These are phyloP conservation scores for Bombus ignitus DNA, from an alignment of 1,140 invertebrate genomes.

Conservation along the genomic window DNA sequence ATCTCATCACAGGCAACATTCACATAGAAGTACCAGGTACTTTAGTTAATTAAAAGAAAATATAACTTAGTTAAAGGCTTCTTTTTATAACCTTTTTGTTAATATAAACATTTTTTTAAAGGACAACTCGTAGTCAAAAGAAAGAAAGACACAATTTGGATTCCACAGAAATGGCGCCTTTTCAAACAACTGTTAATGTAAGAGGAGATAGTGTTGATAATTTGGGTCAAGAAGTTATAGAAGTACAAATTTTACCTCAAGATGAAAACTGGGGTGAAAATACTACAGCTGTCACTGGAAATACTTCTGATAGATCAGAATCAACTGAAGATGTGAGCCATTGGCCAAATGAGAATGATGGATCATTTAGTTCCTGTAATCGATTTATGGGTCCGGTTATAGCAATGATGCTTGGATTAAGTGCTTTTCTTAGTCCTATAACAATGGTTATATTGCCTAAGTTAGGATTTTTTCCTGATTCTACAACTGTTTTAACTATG, in stretches of 20 bases:
- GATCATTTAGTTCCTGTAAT: constrained; percentile 89
- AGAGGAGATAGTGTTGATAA: constrained; percentile 86
- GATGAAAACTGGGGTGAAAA: constrained; percentile 99
- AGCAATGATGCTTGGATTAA: constrained; percentile 89
- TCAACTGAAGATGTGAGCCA: constrained; percentile 95
- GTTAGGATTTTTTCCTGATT: constrained; percentile 90
- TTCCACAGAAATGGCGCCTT: constrained; percentile 86
- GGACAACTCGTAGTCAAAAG: constrained; percentile 78
- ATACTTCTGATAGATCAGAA: constrained; percentile 96
- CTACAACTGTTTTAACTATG: constrained; percentile 81
- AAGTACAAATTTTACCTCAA: constrained; percentile 96
- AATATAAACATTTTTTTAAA: constrained; percentile 40
- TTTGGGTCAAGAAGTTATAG: constrained; percentile 91
- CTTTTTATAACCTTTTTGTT: constrained; percentile 17
- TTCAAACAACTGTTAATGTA: constrained; percentile 91
- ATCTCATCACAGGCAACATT: constrained; percentile 80
- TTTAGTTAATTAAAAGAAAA: neutral
- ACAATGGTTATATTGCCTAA: constrained; percentile 97
- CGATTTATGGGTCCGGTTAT: constrained; percentile 91
- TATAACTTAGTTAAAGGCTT: neutral
- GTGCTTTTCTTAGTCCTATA: constrained; percentile 95
- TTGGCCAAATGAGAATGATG: constrained; percentile 90
- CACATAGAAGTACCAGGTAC: constrained; percentile 81
- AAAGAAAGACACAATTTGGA: constrained; percentile 78
- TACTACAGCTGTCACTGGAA: constrained; percentile 97